Percentiles rank a stretch among this genome's conserved stretches.
phyloP scores from a whole-genome alignment of 2,113 vertebrate genomes.

The Laticauda laticaudata region DNA sequence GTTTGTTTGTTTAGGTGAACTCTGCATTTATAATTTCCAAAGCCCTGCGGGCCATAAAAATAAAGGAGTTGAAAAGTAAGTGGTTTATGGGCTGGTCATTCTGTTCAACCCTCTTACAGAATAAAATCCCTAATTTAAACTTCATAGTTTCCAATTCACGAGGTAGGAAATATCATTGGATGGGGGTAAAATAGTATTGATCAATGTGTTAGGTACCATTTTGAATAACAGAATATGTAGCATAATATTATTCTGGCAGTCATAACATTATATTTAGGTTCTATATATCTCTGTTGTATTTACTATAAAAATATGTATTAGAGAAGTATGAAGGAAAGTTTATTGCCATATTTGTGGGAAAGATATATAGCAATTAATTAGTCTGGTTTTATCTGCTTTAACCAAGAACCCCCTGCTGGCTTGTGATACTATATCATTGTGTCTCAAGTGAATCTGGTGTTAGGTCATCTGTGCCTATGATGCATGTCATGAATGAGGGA shows the following conservation, averaged over 20 bases:
- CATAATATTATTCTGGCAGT: neutral
- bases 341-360: neutral
- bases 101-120: neutral
- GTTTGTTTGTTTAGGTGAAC: neutral
- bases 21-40: neutral
- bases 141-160: neutral
- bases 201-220: neutral
- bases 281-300: neutral
- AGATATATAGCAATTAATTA: neutral
- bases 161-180: neutral
- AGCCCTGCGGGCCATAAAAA: neutral
- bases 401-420: neutral
- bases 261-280: neutral
- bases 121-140: neutral
- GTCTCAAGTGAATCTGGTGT: slow-evolving; percentile 28
- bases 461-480: slow-evolving; percentile 28
- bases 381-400: neutral
- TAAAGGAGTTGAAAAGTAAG: neutral
- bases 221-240: neutral
- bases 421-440: slow-evolving; percentile 3
- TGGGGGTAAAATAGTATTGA: too few relatives aligned
- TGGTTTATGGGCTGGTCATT: neutral
- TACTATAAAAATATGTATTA: neutral
- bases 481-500: slow-evolving; percentile 34
- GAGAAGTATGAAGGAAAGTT: neutral